Evolutionary conservation across 2,797 vertebrate genomes (phyloP), one percentile per base, ranked within the genome.

Genomic region (Thamnophis elegans): DNA sequence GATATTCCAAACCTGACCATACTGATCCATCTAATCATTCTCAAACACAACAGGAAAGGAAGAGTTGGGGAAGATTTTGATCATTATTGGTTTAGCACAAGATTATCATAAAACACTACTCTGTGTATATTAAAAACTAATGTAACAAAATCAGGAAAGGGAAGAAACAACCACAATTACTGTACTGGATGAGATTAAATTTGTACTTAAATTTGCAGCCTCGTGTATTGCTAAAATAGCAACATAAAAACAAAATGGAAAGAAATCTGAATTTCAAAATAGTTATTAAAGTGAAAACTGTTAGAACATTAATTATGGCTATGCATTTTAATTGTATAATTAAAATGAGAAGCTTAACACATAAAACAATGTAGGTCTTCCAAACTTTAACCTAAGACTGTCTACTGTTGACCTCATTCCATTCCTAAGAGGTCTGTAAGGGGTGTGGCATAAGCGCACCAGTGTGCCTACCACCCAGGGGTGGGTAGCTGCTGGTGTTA

Each of bases 271-370:
- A 85, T 85, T 51, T 60, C 42, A 91, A 55, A 26, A 36, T 91
- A 26, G 51, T 91, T 88, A 47, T 87, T 92, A 88, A 59, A 92
- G 51, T 65, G 54, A 94, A 93, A 94, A 14, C 82, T 94, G 90
- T 51, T 90, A 85, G 95, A 90, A 60, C 91, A 36, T 58, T 87
- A 55, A 53, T 2, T 51, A 36, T 42, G 36, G 36, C 26, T 28
- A 55, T 90, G 16, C 53, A 53, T 91, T 91, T 28, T 53, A 28
- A 18, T 78, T 78, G 20, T 20, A 78, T 42, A 78, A 42, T 78
- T 78, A 62, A 89, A 60, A 42, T 7, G 59, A n/a, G 32, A 59
- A 42, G 11, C 32, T 60, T 60, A 60, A 12, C 11, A 58, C 10
- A 13, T 22, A 88, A 26, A 87, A 58, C 42, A 42, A 26, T 3